Evolutionary conservation across 1,140 invertebrate genomes (phyloP).

Genomic region (Lordiphosa clarofinis): DNA sequence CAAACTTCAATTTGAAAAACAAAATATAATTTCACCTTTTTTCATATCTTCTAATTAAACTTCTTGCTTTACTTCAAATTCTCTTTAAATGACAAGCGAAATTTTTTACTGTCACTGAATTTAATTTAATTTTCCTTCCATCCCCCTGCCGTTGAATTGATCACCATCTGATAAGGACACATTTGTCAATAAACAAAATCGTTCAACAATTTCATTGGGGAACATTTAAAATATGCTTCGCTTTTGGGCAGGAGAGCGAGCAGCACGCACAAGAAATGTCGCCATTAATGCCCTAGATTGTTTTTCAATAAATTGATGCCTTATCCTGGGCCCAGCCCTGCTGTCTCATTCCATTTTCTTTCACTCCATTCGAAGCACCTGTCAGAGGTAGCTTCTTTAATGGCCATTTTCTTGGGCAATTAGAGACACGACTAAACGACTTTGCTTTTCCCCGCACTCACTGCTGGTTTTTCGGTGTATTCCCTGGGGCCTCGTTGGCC

Average conservation of each 20-base stretch:
- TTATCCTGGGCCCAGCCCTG: slow-evolving; percentile 20
- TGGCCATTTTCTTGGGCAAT: slow-evolving; percentile 50
- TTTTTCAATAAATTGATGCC: slow-evolving; percentile 63
- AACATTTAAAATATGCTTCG: slow-evolving; percentile 7
- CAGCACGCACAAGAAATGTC: slow-evolving; percentile 1
- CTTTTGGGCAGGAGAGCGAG: background rate
- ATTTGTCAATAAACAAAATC: slow-evolving; percentile 4
- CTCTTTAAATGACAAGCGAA: too few species aligned
- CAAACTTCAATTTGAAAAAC: too few species aligned
- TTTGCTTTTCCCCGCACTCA: slow-evolving; percentile 2
- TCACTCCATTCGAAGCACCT: slow-evolving; percentile 27
- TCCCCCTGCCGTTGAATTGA: too few species aligned
- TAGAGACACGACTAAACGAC: slow-evolving; percentile 50
- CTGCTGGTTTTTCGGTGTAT: slow-evolving; percentile 10
- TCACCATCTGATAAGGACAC: too few species aligned
- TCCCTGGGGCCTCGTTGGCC: slow-evolving; percentile 64
- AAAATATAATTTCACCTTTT: too few species aligned
- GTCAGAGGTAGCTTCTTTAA: slow-evolving; percentile 19
- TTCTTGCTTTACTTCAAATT: too few species aligned
- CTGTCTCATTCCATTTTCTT: background rate
- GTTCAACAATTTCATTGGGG: slow-evolving; percentile 5
- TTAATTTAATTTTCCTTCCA: too few species aligned
- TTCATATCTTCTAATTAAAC: too few species aligned
- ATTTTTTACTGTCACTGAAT: too few species aligned
- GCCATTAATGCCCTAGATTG: slow-evolving; percentile 31